Evolutionary conservation across 2,113 vertebrate genomes (phyloP).

Genomic region (Henicopernis longicauda): DNA sequence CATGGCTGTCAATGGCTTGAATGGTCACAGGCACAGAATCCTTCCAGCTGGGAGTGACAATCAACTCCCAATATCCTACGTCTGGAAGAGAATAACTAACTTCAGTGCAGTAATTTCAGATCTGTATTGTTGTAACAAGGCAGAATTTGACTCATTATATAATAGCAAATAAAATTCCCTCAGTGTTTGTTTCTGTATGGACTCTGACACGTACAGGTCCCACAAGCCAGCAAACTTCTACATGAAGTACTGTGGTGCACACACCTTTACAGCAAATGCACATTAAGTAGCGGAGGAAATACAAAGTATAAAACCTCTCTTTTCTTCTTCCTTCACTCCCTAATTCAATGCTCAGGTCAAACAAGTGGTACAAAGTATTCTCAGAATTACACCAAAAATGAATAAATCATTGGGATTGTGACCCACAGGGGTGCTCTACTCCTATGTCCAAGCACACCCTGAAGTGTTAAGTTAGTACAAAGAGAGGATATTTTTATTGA

Average conservation of each 20-base stretch:
- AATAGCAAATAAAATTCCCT: not conserved
- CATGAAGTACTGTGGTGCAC: not conserved
- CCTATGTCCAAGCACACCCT: constrained; percentile 5
- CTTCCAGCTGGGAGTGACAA: not conserved
- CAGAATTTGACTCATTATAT: not conserved
- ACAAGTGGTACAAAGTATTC: not conserved
- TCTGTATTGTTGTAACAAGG: not conserved
- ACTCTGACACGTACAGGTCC: not conserved
- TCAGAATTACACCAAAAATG: not conserved
- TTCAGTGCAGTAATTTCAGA: not conserved
- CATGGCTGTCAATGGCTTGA: not conserved
- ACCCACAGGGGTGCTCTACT: not conserved
- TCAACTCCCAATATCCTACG: not conserved
- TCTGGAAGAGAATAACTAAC: not conserved
- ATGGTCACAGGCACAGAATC: not conserved
- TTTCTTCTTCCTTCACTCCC: not conserved
- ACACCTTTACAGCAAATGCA: not conserved
- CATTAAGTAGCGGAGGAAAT: not conserved
- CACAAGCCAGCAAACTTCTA: accelerated
- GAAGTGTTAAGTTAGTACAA: constrained; percentile 19
- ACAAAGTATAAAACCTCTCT: not conserved
- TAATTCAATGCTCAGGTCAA: not conserved
- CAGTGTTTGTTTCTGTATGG: not conserved
- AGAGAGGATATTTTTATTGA: constrained; percentile 46
- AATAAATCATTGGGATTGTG: not conserved